These are phyloP conservation scores for Meiosimyza decipiens DNA, from an alignment of 2,888 invertebrate species.

Conservation along the genomic window DNA sequence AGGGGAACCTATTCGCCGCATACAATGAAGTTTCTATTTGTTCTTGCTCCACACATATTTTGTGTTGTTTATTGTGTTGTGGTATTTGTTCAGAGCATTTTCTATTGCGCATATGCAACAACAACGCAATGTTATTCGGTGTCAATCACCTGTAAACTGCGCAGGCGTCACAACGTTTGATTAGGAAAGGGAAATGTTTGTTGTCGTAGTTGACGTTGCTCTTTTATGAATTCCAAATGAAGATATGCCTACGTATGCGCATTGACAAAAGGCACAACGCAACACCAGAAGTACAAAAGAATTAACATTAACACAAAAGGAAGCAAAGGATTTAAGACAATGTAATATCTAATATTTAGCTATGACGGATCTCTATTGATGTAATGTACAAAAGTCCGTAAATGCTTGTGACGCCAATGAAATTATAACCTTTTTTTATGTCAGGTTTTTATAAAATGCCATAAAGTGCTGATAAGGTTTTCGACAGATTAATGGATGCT, in stretches of 20 bases:
- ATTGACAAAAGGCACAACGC: neutral
- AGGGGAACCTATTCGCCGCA: no score
- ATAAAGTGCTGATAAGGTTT: neutral
- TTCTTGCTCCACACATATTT: no score
- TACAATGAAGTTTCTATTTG: no score
- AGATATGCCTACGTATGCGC: neutral
- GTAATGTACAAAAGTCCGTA: neutral
- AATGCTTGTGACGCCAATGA: constrained; percentile 1
- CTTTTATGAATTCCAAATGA: constrained; percentile 9
- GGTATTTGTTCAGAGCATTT: neutral
- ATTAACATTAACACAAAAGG: neutral
- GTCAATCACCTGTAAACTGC: constrained; percentile 35
- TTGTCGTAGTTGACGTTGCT: neutral
- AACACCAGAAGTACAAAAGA: constrained; percentile 5
- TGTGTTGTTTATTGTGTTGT: no score
- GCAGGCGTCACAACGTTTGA: constrained; percentile 31
- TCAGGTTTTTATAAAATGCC: no score
- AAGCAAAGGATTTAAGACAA: constrained; percentile 26
- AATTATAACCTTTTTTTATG: constrained; percentile 1
- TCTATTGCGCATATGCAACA: constrained; percentile 18
- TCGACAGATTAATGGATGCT: constrained; percentile 14
- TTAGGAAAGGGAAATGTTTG: constrained; percentile 2
- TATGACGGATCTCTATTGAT: neutral
- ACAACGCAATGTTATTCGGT: neutral
- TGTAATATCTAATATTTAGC: neutral